These are phyloP conservation scores for Holothuria scabra DNA, from an alignment of 53 echinoderm and acorn worm genomes.

Conservation along the genomic window DNA sequence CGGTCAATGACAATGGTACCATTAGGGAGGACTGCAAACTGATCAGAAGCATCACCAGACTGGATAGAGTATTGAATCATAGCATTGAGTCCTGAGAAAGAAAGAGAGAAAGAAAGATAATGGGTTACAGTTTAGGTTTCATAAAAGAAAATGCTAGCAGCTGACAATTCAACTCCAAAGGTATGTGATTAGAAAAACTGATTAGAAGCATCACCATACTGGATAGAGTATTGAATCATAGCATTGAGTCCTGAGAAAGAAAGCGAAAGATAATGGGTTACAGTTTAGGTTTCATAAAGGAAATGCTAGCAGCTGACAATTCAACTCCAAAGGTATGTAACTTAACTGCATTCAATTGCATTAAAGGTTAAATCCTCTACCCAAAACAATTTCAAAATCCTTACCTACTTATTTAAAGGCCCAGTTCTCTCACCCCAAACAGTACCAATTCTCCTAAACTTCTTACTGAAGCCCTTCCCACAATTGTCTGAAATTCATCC, in stretches of 20 bases:
- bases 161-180: too few relatives aligned
- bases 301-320: too few relatives aligned
- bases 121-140: not conserved
- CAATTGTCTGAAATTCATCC: too few relatives aligned
- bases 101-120: conserved; percentile 27
- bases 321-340: too few relatives aligned
- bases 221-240: conserved; percentile 69
- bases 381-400: too few relatives aligned
- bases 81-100: conserved; percentile 70
- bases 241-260: conserved; percentile 70
- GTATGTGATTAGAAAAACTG: conserved; percentile 46
- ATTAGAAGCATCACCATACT: conserved; percentile 73
- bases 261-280: conserved; percentile 11
- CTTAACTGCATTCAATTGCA: too few relatives aligned
- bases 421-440: too few relatives aligned
- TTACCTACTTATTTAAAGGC: too few relatives aligned
- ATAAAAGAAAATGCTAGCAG: too few relatives aligned
- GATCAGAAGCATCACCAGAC: conserved; percentile 73
- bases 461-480: too few relatives aligned
- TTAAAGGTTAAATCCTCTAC: too few relatives aligned
- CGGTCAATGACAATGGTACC: conserved; percentile 70
- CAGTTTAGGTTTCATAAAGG: not conserved
- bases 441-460: too few relatives aligned
- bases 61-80: conserved; percentile 71
- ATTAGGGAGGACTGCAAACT: conserved; percentile 70